These are phyloP conservation scores for Drosophila ambigua DNA, from an alignment of 1,140 invertebrate species.

Conservation along the genomic window DNA sequence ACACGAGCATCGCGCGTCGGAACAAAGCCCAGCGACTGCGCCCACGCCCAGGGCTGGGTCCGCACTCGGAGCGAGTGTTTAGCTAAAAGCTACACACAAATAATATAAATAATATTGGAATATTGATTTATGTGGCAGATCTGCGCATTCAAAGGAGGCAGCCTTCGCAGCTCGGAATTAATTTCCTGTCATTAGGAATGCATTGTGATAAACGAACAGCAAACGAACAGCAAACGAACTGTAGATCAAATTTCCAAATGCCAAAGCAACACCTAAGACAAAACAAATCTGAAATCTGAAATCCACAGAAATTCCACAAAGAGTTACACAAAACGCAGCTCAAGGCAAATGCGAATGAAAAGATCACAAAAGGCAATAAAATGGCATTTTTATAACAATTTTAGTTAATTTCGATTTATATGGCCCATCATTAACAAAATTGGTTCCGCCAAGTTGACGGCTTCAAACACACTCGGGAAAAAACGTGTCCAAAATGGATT, in stretches of 20 bases:
- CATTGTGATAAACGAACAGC: slow-evolving; percentile 55
- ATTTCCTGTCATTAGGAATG: slow-evolving; percentile 68
- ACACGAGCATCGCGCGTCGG: slow-evolving; percentile 31
- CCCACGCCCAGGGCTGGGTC: slow-evolving; percentile 47
- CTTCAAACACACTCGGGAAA: slow-evolving; percentile 25
- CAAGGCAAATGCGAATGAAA: slow-evolving; percentile 26
- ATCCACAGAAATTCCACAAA: slow-evolving; percentile 26
- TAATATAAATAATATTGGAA: slow-evolving; percentile 40
- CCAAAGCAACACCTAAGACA: background rate
- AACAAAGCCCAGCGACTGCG: slow-evolving; percentile 50
- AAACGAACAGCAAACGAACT: slow-evolving; percentile 31
- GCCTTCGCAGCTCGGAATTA: slow-evolving; percentile 72
- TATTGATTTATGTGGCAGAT: slow-evolving; percentile 69
- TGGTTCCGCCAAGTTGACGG: slow-evolving; percentile 75
- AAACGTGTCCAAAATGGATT: slow-evolving; percentile 57
- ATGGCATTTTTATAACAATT: slow-evolving; percentile 72
- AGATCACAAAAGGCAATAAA: slow-evolving; percentile 52
- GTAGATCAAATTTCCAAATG: slow-evolving; percentile 58
- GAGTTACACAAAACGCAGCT: slow-evolving; percentile 29
- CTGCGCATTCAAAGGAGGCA: slow-evolving; percentile 62
- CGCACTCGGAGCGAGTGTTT: slow-evolving; percentile 45
- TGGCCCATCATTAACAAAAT: slow-evolving; percentile 74
- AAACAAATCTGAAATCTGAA: slow-evolving; percentile 14
- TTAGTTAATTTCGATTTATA: slow-evolving; percentile 69
- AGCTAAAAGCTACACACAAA: slow-evolving; percentile 68